Evolutionary conservation across 2,888 invertebrate genomes (phyloP).

Genomic region (Eurytoma adleriae): DNA sequence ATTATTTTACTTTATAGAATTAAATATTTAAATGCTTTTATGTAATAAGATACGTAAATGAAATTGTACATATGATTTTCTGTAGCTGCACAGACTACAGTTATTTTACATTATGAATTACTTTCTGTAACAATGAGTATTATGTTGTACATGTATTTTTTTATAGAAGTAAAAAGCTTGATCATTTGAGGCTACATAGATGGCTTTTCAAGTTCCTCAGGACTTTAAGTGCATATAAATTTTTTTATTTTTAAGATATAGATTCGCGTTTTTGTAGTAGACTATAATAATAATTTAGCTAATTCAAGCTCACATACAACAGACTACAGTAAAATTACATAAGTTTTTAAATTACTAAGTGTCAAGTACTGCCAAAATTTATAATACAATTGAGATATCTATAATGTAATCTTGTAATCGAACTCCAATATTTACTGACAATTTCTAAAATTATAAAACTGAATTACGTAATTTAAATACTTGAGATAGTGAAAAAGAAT

Average conservation of each 20-base stretch:
- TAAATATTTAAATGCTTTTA: conserved; percentile 23
- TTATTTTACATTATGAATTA: conserved; percentile 36
- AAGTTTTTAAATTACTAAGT: no score
- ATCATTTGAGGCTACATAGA: conserved; percentile 22
- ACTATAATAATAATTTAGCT: conserved; percentile 15
- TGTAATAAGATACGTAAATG: conserved; percentile 20
- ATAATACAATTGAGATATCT: no score
- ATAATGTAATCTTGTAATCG: no score
- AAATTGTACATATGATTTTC: conserved; percentile 40
- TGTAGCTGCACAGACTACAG: conserved; percentile 5
- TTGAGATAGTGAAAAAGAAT: no score
- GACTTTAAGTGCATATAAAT: conserved; percentile 18
- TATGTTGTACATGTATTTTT: conserved; percentile 37
- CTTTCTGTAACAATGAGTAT: conserved; percentile 37
- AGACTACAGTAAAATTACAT: background rate
- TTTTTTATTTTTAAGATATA: conserved; percentile 5
- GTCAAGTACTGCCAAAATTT: no score
- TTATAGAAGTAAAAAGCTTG: conserved; percentile 34
- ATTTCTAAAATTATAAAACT: no score
- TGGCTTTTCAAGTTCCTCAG: conserved; percentile 20
- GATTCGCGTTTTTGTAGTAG: background rate
- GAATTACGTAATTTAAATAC: no score
- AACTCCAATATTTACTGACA: no score
- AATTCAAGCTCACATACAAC: background rate
- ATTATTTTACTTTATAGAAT: background rate